Percentiles rank a stretch among this genome's conserved stretches.
Evolutionary conservation across 2,888 invertebrate species (phyloP).

Genomic region (Megamerina dolium): DNA sequence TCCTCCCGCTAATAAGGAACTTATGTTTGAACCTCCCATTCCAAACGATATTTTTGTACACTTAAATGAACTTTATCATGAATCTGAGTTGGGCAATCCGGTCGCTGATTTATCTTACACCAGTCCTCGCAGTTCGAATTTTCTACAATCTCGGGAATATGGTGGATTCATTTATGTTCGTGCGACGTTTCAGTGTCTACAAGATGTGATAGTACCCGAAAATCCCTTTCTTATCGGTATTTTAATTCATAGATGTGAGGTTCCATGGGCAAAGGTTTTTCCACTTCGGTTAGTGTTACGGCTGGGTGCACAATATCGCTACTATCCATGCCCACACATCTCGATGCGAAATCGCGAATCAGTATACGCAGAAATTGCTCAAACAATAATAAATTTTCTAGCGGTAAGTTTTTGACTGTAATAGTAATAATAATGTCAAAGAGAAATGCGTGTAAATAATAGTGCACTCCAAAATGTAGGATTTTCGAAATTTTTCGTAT

Average conservation of each 20-base stretch:
- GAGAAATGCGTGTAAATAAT: conserved; percentile 1
- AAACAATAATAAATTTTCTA: conserved; percentile 79
- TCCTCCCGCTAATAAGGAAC: conserved; percentile 51
- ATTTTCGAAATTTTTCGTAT: conserved; percentile 78
- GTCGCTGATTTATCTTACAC: conserved; percentile 66
- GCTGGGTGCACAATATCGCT: conserved; percentile 77
- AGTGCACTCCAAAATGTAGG: conserved; percentile 49
- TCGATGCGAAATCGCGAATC: conserved; percentile 71
- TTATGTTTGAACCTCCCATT: conserved; percentile 16
- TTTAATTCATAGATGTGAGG: conserved; percentile 63
- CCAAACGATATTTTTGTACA: conserved; percentile 72
- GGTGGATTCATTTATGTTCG: conserved; percentile 78
- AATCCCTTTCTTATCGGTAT: conserved; percentile 72
- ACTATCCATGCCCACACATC: conserved; percentile 78
- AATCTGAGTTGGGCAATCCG: conserved; percentile 60
- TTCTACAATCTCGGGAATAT: conserved; percentile 66
- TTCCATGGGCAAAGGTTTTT: conserved; percentile 65
- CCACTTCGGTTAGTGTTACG: conserved; percentile 68
- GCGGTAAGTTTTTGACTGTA: conserved; percentile 54
- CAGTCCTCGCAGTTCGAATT: conserved; percentile 50
- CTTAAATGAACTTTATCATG: conserved; percentile 65
- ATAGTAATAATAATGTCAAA: neutral
- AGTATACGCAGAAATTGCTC: conserved; percentile 78
- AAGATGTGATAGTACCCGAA: conserved; percentile 65
- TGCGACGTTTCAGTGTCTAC: conserved; percentile 74